phyloP scores from a whole-genome alignment of 2,888 invertebrate genomes.

The Hemithea aestivaria region DNA sequence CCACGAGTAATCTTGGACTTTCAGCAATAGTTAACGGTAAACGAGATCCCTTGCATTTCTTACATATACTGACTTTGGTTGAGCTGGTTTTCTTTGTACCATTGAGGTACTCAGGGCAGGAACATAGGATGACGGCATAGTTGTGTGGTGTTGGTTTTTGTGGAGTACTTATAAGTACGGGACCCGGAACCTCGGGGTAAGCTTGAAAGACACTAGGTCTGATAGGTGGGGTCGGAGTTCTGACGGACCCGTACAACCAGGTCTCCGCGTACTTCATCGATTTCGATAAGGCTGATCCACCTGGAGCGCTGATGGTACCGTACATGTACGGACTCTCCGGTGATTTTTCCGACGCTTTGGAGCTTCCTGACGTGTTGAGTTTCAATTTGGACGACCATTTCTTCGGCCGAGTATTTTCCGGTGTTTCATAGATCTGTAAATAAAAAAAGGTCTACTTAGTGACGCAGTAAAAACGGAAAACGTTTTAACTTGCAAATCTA shows the following conservation, averaged over 20 bases:
- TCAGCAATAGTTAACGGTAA: constrained; percentile 84
- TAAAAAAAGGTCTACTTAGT: constrained; percentile 19
- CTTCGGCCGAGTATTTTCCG: constrained; percentile 79
- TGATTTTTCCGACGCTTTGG: constrained; percentile 68
- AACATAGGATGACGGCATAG: constrained; percentile 87
- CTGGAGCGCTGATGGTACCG: constrained; percentile 77
- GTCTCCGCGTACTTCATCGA: constrained; percentile 92
- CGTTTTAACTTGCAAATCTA: constrained; percentile 6
- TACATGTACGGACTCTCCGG: constrained; percentile 72
- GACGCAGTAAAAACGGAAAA: constrained; percentile 1
- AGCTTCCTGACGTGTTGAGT: constrained; percentile 71
- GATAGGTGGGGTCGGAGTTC: constrained; percentile 72
- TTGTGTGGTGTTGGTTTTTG: constrained; percentile 80
- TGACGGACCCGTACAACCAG: constrained; percentile 90
- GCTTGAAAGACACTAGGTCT: constrained; percentile 73
- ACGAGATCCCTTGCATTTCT: constrained; percentile 90
- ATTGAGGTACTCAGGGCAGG: constrained; percentile 88
- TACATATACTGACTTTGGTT: constrained; percentile 87
- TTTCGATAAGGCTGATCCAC: constrained; percentile 86
- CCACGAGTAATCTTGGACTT: constrained; percentile 66
- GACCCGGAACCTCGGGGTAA: constrained; percentile 66
- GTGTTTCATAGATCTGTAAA: constrained; percentile 73
- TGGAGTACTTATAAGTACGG: constrained; percentile 74
- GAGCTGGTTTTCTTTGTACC: constrained; percentile 86
- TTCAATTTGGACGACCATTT: constrained; percentile 87